Conservation (phyloP, 2,888 invertebrate genomes). For the Hydrotaea cyrtoneurina region DNA sequence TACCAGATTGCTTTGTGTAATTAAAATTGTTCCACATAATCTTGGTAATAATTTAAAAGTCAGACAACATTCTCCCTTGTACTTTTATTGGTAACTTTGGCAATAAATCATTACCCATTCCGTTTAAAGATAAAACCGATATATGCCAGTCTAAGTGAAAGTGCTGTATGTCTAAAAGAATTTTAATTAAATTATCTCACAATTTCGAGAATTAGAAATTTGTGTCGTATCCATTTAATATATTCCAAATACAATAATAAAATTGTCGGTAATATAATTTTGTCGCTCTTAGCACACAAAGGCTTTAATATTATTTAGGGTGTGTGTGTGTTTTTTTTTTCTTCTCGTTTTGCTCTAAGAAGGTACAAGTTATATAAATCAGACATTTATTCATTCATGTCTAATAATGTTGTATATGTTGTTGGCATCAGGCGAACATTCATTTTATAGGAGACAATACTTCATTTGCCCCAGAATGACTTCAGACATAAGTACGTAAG, state of each 20-base stretch:
- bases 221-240: background rate
- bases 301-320: background rate
- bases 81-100: background rate
- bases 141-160: background rate
- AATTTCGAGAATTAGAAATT: background rate
- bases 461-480: conserved; percentile 11
- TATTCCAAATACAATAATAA: background rate
- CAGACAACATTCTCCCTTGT: background rate
- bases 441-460: background rate
- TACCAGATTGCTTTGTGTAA: no score
- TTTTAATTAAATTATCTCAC: conserved; percentile 7
- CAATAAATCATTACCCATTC: background rate
- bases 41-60: background rate
- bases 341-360: background rate
- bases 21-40: no score
- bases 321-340: no score
- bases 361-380: background rate
- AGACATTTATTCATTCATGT: background rate
- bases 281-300: background rate
- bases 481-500: background rate
- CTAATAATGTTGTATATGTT: background rate
- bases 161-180: background rate
- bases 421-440: no score
- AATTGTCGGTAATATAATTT: background rate
- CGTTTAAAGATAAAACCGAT: background rate